Conservation (phyloP, 2,113 vertebrate genomes). For the Loxodonta africana region DNA sequence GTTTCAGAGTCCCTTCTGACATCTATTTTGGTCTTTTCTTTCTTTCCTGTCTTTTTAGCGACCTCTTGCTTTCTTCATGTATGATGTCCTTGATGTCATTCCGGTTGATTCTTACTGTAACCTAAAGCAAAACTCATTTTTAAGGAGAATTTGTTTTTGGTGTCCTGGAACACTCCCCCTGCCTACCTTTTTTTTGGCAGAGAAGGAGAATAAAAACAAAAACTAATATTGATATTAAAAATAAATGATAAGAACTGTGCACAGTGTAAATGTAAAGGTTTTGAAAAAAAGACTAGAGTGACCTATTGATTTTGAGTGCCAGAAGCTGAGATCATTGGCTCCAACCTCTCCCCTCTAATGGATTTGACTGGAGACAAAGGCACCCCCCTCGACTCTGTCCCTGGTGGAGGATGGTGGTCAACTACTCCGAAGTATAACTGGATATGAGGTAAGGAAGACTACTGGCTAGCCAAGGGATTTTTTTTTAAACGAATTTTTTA, state of each 20-base stretch:
- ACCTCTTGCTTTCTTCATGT: no score
- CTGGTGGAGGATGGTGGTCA: background rate
- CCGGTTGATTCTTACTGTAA: background rate
- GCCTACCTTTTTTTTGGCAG: no score
- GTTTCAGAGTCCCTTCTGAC: no score
- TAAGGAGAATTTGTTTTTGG: background rate
- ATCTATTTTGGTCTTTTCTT: no score
- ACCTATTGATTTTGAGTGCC: background rate
- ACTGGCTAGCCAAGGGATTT: background rate
- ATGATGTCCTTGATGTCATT: no score
- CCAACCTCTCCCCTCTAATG: background rate
- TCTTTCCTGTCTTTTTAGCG: no score
- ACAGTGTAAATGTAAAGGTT: background rate
- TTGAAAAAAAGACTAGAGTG: background rate
- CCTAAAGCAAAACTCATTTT: background rate
- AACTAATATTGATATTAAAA: background rate
- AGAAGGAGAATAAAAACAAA: background rate
- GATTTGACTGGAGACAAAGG: background rate
- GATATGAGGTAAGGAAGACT: constrained; percentile 27
- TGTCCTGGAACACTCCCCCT: background rate
- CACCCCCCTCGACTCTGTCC: background rate
- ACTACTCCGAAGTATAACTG: background rate
- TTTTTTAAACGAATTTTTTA: background rate
- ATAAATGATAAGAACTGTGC: background rate
- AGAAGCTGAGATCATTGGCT: background rate